Evolutionary conservation across 2,888 invertebrate species (phyloP).

Genomic region (Hydraecia micacea): DNA sequence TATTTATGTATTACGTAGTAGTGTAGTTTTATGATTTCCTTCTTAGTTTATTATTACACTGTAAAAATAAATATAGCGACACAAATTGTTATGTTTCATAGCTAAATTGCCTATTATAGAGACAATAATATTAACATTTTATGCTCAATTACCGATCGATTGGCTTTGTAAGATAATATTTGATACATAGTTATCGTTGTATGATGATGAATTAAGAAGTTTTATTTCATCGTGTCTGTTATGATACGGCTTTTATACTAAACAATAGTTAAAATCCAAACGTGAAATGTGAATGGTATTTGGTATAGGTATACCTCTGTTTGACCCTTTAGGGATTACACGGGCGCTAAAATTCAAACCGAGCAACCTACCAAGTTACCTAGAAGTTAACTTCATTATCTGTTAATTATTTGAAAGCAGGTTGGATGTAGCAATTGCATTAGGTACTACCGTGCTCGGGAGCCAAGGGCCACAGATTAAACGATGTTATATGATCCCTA

Average conservation of each 20-base stretch:
- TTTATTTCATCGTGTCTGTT: slow-evolving; percentile 11
- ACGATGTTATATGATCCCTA: slow-evolving; percentile 19
- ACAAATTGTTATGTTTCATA: slow-evolving; percentile 9
- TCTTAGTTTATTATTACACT: background rate
- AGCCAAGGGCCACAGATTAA: slow-evolving; percentile 7
- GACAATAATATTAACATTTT: background rate
- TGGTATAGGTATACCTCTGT: too few species aligned
- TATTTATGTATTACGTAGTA: background rate
- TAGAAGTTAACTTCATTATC: background rate
- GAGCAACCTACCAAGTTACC: background rate
- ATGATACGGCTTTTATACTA: background rate
- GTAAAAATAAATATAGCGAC: background rate
- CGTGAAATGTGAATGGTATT: background rate
- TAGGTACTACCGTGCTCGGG: background rate
- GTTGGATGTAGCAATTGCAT: slow-evolving; percentile 4
- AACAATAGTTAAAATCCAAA: background rate
- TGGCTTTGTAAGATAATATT: background rate
- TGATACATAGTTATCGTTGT: background rate
- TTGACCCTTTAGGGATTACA: too few species aligned
- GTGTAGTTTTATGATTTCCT: background rate
- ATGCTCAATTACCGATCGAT: slow-evolving; percentile 1
- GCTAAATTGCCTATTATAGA: background rate
- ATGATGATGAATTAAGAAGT: background rate
- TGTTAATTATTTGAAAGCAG: background rate
- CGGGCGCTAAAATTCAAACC: background rate